Percentiles rank a stretch among this genome's conserved stretches.
These are phyloP conservation scores for Macrotrachela quadricornifera DNA, from an alignment of 1,140 invertebrate genomes.

Conservation along the genomic window DNA sequence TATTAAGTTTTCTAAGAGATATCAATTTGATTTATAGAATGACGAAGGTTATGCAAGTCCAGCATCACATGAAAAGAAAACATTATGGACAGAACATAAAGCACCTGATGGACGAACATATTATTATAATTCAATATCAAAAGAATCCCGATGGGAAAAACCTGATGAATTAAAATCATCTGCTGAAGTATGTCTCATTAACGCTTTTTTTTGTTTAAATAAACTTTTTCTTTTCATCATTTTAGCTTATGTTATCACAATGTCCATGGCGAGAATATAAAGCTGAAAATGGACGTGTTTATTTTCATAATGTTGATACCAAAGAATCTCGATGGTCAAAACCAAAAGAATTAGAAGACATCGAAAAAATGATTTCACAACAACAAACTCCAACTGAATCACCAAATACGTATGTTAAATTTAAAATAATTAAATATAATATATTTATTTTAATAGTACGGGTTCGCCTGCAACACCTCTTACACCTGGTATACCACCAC, in stretches of 20 bases:
- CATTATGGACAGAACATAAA: conserved; percentile 72
- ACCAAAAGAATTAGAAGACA: conserved; percentile 69
- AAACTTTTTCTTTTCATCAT: neutral
- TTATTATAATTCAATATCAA: conserved; percentile 77
- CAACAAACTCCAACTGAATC: neutral
- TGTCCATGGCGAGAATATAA: conserved; percentile 97
- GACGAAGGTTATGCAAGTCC: no score
- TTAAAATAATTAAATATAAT: neutral
- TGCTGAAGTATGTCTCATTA: neutral
- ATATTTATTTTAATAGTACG: neutral
- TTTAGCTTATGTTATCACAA: conserved; percentile 39
- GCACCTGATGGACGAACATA: conserved; percentile 82
- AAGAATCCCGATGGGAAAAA: conserved; percentile 91
- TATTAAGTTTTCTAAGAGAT: no score
- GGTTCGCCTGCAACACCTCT: neutral
- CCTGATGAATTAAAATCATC: conserved; percentile 73
- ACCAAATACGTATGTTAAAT: neutral
- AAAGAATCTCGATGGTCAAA: conserved; percentile 88
- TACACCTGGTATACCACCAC: neutral
- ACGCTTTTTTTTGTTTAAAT: neutral
- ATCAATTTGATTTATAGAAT: no score
- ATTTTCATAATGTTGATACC: conserved; percentile 82
- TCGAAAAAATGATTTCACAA: conserved; percentile 40
- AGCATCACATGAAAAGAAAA: no score
- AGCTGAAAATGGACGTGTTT: conserved; percentile 75